These are phyloP conservation scores for Lasiurus cinereus DNA, from an alignment of 2,113 vertebrate genomes.

Conservation along the genomic window DNA sequence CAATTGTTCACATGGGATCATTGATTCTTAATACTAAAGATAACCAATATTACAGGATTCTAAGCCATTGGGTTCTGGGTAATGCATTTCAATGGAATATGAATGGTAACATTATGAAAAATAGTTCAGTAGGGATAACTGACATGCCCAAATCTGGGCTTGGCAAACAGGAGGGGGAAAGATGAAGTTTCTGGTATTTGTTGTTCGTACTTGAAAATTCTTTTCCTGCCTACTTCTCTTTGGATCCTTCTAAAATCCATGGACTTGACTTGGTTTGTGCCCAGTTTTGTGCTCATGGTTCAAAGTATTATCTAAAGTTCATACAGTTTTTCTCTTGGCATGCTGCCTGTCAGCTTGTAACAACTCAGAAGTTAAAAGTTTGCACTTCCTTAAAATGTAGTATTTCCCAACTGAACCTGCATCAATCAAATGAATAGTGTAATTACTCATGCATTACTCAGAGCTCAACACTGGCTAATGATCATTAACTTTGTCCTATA, in stretches of 20 bases:
- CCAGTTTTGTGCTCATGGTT: background rate
- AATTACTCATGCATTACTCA: slow-evolving; percentile 36
- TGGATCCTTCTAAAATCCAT: slow-evolving; percentile 27
- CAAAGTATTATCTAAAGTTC: background rate
- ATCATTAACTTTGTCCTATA: slow-evolving; percentile 11
- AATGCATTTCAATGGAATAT: slow-evolving; percentile 44
- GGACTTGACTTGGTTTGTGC: background rate
- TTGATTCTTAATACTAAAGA: background rate
- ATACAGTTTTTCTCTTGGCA: slow-evolving; percentile 55
- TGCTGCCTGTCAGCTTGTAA: slow-evolving; percentile 19
- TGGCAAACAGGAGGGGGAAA: slow-evolving; percentile 9
- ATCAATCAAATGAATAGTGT: slow-evolving; percentile 51
- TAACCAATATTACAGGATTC: background rate
- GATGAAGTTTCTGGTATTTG: slow-evolving; percentile 13
- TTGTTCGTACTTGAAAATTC: slow-evolving; percentile 17
- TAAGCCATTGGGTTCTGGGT: background rate
- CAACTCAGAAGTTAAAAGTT: slow-evolving; percentile 72
- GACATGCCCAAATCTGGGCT: slow-evolving; percentile 61
- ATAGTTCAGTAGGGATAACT: background rate
- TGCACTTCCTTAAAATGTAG: slow-evolving; percentile 82
- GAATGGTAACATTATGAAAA: background rate
- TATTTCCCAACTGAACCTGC: slow-evolving; percentile 73
- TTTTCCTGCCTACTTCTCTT: background rate
- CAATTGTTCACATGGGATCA: background rate
- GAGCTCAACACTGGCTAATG: background rate